phyloP scores from a whole-genome alignment of 2,797 vertebrate genomes.

The Lepus townsendii region DNA sequence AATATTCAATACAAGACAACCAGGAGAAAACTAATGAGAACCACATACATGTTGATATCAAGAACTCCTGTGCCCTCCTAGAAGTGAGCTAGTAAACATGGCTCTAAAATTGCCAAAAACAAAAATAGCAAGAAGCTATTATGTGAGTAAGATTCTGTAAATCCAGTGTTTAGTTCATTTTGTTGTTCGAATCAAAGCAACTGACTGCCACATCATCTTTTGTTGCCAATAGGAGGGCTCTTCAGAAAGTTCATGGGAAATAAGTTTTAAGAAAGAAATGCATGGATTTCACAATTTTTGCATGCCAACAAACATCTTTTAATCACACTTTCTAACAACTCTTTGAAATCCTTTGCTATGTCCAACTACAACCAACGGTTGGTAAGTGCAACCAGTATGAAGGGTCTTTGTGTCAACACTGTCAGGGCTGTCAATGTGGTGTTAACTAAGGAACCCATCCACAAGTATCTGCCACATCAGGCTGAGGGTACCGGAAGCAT shows the following conservation, averaged over 20 bases:
- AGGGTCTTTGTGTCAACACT: background rate
- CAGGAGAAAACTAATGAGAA: background rate
- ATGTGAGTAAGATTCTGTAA: background rate
- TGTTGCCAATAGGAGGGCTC: background rate
- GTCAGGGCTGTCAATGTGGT: no score
- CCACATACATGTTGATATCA: background rate
- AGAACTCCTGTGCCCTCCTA: background rate
- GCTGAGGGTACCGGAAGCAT: background rate
- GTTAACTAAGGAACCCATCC: background rate
- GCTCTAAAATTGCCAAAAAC: background rate
- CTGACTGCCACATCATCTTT: background rate
- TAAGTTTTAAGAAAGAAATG: no score
- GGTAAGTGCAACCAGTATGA: background rate
- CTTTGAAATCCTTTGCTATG: background rate
- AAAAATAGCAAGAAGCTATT: background rate
- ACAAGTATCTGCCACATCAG: background rate
- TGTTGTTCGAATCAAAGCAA: background rate
- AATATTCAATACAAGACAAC: background rate
- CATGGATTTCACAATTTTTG: no score
- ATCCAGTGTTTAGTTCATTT: background rate
- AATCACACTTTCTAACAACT: no score
- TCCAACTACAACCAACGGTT: background rate
- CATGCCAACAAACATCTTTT: no score
- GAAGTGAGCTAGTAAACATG: background rate
- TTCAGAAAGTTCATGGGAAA: no score